These are phyloP conservation scores for Drosophila dives DNA, from an alignment of 2,888 invertebrate genomes.

Conservation along the genomic window DNA sequence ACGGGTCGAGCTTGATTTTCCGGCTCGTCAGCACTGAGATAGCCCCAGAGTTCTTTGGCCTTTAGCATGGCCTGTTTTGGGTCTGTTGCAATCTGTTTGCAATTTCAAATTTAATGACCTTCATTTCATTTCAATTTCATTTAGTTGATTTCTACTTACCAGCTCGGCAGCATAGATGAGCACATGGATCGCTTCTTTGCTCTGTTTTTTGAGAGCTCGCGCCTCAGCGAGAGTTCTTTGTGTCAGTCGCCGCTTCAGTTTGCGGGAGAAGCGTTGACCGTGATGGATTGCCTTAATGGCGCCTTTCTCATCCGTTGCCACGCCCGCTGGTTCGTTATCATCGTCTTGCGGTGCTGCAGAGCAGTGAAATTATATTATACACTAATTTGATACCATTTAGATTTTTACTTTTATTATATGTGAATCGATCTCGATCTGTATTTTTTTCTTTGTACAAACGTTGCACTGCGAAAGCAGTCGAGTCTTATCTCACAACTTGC, in stretches of 20 bases:
- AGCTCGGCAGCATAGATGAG: conserved; percentile 91
- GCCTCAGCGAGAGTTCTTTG: conserved; percentile 92
- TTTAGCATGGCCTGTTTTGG: conserved; percentile 91
- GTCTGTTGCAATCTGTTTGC: conserved; percentile 89
- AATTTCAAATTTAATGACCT: background rate
- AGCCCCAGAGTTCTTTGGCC: conserved; percentile 89
- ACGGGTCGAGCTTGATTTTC: conserved; percentile 93
- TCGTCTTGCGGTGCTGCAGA: conserved; percentile 71
- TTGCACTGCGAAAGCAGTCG: conserved; percentile 4
- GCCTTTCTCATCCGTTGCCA: conserved; percentile 80
- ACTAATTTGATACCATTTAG: conserved; percentile 15
- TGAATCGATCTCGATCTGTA: conserved; percentile 20
- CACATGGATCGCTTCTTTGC: conserved; percentile 90
- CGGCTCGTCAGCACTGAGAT: conserved; percentile 91
- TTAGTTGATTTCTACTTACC: conserved; percentile 86
- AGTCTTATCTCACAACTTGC: conserved; percentile 52
- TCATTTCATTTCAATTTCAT: background rate
- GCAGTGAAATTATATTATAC: conserved; percentile 17
- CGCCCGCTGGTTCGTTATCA: conserved; percentile 65
- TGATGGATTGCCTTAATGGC: conserved; percentile 92
- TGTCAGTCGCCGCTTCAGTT: conserved; percentile 91
- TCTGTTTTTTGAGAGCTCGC: conserved; percentile 91
- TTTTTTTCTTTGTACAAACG: conserved; percentile 25
- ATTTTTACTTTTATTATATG: background rate
- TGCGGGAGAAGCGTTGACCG: conserved; percentile 90